Evolutionary conservation across 2,888 invertebrate genomes (phyloP).

Genomic region (Nephrotoma guestfalica): DNA sequence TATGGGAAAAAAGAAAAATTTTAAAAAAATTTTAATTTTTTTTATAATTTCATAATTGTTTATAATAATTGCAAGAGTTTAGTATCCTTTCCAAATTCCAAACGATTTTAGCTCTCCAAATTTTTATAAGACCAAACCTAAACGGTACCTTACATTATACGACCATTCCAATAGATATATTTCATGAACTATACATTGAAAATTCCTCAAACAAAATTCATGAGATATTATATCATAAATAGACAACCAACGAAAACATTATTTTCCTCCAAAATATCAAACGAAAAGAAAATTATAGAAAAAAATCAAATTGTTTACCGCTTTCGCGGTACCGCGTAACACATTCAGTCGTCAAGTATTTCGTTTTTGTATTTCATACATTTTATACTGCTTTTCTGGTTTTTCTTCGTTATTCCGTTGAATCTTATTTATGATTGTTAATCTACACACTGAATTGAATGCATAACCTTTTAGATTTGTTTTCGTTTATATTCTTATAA

Average conservation of each 20-base stretch:
- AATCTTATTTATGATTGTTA: background rate
- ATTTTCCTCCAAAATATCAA: background rate
- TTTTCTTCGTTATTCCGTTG: background rate
- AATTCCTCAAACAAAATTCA: background rate
- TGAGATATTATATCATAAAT: background rate
- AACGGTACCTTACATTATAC: background rate
- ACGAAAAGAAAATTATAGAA: background rate
- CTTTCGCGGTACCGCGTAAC: background rate
- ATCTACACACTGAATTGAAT: background rate
- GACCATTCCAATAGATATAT: background rate
- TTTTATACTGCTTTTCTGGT: background rate
- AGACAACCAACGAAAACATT: background rate
- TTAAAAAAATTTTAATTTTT: background rate
- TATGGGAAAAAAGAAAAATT: background rate
- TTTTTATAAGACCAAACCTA: background rate
- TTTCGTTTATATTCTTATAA: background rate
- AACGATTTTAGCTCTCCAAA: background rate
- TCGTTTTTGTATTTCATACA: background rate
- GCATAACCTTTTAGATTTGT: background rate
- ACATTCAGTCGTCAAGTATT: background rate
- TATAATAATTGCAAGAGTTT: background rate
- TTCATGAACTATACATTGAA: background rate
- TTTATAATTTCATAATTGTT: background rate
- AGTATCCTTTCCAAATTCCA: background rate
- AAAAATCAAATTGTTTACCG: background rate